Percentiles rank a stretch among this genome's conserved stretches.
Conservation (phyloP, 2,113 vertebrate genomes). For the Semicossyphus pulcher region DNA sequence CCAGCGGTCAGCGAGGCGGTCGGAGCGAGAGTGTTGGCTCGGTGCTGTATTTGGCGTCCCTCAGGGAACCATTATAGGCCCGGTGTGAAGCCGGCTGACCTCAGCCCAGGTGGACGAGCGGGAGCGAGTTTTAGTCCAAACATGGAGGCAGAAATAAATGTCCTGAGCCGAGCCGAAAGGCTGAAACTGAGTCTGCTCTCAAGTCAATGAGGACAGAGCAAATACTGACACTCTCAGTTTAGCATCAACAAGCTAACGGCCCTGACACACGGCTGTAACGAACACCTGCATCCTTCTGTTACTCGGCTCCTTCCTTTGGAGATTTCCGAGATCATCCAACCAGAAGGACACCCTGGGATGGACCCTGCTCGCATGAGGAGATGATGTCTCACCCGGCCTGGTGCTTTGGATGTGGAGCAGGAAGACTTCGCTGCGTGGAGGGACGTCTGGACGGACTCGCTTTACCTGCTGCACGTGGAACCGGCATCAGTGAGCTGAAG, state of each 20-base stretch:
- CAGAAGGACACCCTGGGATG: too few species aligned
- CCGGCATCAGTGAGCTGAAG: too few species aligned
- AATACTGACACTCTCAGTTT: slow-evolving; percentile 36
- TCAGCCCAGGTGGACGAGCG: slow-evolving; percentile 8
- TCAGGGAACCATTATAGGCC: slow-evolving; percentile 63
- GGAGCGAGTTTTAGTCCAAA: slow-evolving; percentile 6
- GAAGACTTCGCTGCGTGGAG: too few species aligned
- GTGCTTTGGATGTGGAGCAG: too few species aligned
- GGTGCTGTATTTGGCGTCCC: slow-evolving; percentile 65
- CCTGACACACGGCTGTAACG: too few species aligned
- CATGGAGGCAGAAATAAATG: background rate
- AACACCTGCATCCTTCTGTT: slow-evolving; percentile 5
- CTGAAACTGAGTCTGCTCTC: background rate
- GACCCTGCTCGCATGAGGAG: too few species aligned
- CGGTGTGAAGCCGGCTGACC: slow-evolving; percentile 52
- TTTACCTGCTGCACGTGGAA: too few species aligned
- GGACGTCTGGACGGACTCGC: too few species aligned
- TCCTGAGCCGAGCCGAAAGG: background rate
- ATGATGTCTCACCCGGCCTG: too few species aligned
- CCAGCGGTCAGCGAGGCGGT: background rate
- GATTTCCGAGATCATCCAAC: too few species aligned
- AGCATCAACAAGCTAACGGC: slow-evolving; percentile 41
- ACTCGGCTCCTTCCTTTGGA: too few species aligned
- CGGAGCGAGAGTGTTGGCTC: slow-evolving; percentile 31
- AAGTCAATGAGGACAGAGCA: slow-evolving; percentile 8